phyloP scores from a whole-genome alignment of 2,113 vertebrate genomes.

The Phrynocephalus versicolor region DNA sequence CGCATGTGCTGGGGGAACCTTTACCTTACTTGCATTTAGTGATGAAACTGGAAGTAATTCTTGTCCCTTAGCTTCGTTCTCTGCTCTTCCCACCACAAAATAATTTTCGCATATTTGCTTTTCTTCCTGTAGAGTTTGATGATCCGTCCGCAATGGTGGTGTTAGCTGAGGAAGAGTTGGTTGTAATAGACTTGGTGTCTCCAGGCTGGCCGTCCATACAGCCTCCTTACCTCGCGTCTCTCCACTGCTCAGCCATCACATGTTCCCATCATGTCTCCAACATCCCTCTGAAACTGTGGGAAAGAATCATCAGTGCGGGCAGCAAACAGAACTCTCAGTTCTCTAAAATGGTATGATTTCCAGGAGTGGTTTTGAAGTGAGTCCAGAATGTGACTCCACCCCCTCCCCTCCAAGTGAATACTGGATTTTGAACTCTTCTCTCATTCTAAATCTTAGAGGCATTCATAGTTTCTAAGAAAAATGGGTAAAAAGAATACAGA shows the following conservation, averaged over 20 bases:
- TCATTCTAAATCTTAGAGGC: not conserved
- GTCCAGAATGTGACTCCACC: too few relatives aligned
- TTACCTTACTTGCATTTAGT: too few relatives aligned
- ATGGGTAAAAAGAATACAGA: not conserved
- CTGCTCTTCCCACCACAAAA: not conserved
- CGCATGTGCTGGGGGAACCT: too few relatives aligned
- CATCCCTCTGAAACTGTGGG: conserved; percentile 96
- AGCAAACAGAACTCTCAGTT: conserved; percentile 86
- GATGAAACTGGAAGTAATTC: not conserved
- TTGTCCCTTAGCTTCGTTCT: not conserved
- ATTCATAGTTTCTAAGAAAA: not conserved
- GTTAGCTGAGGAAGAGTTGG: conserved; percentile 94
- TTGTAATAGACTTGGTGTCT: conserved; percentile 89
- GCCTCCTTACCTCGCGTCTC: conserved; percentile 92
- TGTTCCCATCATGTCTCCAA: conserved; percentile 95
- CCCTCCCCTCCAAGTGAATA: not conserved
- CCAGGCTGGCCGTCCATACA: conserved; percentile 91
- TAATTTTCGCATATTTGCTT: not conserved
- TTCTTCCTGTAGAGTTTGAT: conserved; percentile 75
- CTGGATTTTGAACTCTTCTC: not conserved
- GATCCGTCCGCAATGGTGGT: conserved; percentile 91
- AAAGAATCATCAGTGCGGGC: conserved; percentile 84
- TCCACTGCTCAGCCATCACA: conserved; percentile 97
- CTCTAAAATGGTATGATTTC: conserved; percentile 84
- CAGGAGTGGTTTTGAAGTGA: not conserved